A percentile compares a stretch with the other conserved stretches of the same genome.
Conservation (phyloP, 2,113 vertebrate genomes). For the Oenanthe oenanthe region DNA sequence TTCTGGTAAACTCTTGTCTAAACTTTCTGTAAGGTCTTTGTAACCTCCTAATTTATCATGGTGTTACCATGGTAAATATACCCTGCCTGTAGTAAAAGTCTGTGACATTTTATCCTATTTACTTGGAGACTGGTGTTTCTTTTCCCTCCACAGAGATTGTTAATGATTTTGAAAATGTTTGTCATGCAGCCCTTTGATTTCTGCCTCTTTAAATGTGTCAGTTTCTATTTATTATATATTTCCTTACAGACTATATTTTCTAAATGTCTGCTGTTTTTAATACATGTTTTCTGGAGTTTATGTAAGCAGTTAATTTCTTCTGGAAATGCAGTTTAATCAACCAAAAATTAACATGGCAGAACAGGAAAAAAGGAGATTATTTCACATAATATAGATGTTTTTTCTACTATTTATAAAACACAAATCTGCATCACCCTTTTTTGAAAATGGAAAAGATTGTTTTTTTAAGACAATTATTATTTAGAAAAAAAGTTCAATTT, state of each 20-base stretch:
- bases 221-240: neutral
- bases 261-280: neutral
- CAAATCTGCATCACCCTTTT: rapidly evolving
- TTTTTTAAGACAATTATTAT: neutral
- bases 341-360: neutral
- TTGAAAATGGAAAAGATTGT: neutral
- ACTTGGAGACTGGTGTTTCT: neutral
- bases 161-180: neutral
- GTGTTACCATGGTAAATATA: neutral
- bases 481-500: neutral
- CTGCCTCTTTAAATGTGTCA: neutral
- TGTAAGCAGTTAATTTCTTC: neutral
- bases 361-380: neutral
- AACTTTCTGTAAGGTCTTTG: neutral
- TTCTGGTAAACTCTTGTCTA: neutral
- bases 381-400: neutral
- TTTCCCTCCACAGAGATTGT: neutral
- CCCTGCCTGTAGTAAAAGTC: neutral
- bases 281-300: neutral
- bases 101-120: neutral
- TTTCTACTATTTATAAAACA: neutral
- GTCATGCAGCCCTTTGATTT: neutral
- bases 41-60: neutral
- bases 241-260: neutral
- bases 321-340: rapidly evolving